These are phyloP conservation scores for Sanderia malayensis DNA, from an alignment of 30 jellyfish, hydroid and myxozoan species.

Conservation along the genomic window DNA sequence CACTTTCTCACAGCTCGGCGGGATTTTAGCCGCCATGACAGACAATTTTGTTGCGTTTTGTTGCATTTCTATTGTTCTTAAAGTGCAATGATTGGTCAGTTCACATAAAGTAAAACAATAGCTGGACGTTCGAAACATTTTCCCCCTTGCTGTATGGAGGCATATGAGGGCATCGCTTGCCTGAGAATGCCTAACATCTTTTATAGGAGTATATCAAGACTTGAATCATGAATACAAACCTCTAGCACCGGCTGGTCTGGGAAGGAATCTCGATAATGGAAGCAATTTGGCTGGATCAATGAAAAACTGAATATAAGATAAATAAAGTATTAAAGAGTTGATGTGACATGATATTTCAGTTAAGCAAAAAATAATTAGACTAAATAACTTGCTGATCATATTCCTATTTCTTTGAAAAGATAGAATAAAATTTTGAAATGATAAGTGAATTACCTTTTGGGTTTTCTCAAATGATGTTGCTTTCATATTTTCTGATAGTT, in stretches of 20 bases:
- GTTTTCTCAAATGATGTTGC: constrained; percentile 83
- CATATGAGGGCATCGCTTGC: not conserved
- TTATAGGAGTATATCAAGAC: no score
- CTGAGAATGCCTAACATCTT: not conserved
- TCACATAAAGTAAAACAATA: no score
- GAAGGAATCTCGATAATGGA: constrained; percentile 83
- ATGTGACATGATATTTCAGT: not conserved
- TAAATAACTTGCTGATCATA: not conserved
- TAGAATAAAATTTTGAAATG: not conserved
- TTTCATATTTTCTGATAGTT: constrained; percentile 80
- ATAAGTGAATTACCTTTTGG: constrained; percentile 88
- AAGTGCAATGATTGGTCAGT: no score
- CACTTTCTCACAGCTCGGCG: no score
- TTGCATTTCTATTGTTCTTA: no score
- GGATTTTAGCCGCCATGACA: no score
- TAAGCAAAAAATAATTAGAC: not conserved
- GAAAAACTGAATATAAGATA: constrained; percentile 51
- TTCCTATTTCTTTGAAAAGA: not conserved
- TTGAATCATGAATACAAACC: constrained; percentile 36
- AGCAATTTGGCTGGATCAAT: constrained; percentile 90
- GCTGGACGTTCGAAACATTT: no score
- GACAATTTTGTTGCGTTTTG: no score
- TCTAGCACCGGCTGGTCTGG: constrained; percentile 53
- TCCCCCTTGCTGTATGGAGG: not conserved
- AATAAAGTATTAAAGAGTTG: not conserved